These are phyloP conservation scores for Diplodus puntazzo DNA, from an alignment of 2,797 vertebrate species.

Conservation along the genomic window DNA sequence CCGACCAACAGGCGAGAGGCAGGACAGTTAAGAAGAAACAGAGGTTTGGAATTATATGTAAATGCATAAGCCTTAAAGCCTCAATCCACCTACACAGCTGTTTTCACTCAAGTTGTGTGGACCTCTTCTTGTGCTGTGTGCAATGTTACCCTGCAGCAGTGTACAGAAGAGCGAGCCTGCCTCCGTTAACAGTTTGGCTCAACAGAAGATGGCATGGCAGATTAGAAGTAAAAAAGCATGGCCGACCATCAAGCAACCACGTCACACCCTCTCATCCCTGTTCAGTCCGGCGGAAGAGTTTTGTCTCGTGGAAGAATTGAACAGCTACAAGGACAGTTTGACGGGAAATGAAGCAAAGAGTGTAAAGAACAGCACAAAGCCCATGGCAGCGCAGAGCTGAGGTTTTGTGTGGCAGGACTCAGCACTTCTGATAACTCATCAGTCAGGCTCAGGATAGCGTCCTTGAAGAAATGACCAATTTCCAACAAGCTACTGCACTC, in stretches of 20 bases:
- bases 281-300: not conserved
- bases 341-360: not conserved
- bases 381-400: not conserved
- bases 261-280: not conserved
- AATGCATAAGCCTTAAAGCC: not conserved
- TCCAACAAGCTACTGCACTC: no score
- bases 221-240: no score
- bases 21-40: not conserved
- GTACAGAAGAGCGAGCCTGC: not conserved
- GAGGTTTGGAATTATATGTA: not conserved
- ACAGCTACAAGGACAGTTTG: not conserved
- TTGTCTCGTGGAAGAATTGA: not conserved
- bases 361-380: not conserved
- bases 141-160: not conserved
- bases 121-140: not conserved
- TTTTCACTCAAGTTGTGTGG: not conserved
- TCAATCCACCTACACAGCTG: not conserved
- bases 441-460: not conserved
- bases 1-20: not conserved
- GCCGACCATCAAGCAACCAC: not conserved
- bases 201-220: no score
- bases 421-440: not conserved
- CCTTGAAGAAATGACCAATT: not conserved
- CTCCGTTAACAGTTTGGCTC: no score
- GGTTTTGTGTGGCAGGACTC: not conserved